phyloP scores from a whole-genome alignment of 2,797 vertebrate genomes.

The Sphaeramia orbicularis region DNA sequence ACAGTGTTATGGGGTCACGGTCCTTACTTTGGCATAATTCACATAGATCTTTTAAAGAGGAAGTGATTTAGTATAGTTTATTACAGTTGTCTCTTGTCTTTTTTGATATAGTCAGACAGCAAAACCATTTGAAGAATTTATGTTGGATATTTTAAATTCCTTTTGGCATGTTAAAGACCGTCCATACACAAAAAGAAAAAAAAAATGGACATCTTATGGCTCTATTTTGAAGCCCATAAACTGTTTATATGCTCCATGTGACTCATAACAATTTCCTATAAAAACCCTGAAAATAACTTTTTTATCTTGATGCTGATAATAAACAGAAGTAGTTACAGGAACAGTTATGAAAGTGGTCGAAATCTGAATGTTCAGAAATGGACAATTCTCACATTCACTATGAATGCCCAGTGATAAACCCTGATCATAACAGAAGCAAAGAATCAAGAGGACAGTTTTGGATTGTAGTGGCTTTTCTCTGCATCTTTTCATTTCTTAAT shows the following conservation, averaged over 20 bases:
- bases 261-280: not conserved
- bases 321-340: not conserved
- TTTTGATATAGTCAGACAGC: too few relatives aligned
- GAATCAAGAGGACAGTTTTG: conserved; percentile 13
- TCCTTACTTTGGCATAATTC: conserved; percentile 6
- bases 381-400: not conserved
- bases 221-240: not conserved
- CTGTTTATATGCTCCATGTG: not conserved
- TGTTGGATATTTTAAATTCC: too few relatives aligned
- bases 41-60: conserved; percentile 1
- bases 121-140: too few relatives aligned
- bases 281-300: not conserved
- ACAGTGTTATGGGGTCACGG: not conserved
- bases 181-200: too few relatives aligned
- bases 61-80: not conserved
- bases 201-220: not conserved
- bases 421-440: not conserved
- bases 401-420: not conserved
- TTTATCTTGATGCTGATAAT: not conserved
- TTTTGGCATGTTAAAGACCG: too few relatives aligned
- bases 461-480: conserved; percentile 19
- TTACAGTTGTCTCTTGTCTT: not conserved
- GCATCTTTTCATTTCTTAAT: conserved; percentile 26
- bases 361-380: not conserved
- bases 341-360: not conserved